phyloP scores from a whole-genome alignment of 2,888 invertebrate genomes.

The Yponomeuta cagnagella region DNA sequence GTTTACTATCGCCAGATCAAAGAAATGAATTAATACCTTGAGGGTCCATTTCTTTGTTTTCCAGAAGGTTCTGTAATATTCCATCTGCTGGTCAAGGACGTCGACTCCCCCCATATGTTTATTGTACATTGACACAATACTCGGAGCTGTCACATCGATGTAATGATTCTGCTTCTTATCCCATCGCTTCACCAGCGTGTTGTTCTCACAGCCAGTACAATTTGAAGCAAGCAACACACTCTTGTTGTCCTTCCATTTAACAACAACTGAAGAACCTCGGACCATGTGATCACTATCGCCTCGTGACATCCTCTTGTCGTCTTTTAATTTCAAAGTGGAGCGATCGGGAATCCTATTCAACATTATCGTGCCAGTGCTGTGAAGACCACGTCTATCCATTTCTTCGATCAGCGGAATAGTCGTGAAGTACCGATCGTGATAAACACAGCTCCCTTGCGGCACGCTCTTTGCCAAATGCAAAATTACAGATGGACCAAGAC shows the following conservation, averaged over 20 bases:
- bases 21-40: conserved; percentile 8
- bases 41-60: conserved; percentile 35
- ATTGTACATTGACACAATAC: conserved; percentile 10
- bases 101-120: conserved; percentile 21
- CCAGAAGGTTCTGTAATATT: conserved; percentile 29
- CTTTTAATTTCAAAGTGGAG: conserved; percentile 22
- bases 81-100: conserved; percentile 27
- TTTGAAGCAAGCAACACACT: conserved; percentile 15
- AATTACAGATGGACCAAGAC: conserved; percentile 15
- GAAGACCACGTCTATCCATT: conserved; percentile 21
- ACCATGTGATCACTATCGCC: conserved; percentile 19
- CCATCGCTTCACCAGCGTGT: background rate
- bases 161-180: background rate
- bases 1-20: conserved; percentile 29
- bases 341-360: conserved; percentile 24
- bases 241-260: conserved; percentile 25
- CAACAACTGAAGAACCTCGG: conserved; percentile 18
- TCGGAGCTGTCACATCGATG: background rate
- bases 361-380: conserved; percentile 26
- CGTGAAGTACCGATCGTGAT: conserved; percentile 26
- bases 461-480: conserved; percentile 23
- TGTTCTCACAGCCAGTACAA: conserved; percentile 9
- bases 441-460: conserved; percentile 28
- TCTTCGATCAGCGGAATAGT: conserved; percentile 26
- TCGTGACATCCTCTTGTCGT: conserved; percentile 19